A percentile compares a stretch with the other conserved stretches of the same genome.
phyloP scores from a whole-genome alignment of 2,888 invertebrate species.

The Acanthosepion lycidas region DNA sequence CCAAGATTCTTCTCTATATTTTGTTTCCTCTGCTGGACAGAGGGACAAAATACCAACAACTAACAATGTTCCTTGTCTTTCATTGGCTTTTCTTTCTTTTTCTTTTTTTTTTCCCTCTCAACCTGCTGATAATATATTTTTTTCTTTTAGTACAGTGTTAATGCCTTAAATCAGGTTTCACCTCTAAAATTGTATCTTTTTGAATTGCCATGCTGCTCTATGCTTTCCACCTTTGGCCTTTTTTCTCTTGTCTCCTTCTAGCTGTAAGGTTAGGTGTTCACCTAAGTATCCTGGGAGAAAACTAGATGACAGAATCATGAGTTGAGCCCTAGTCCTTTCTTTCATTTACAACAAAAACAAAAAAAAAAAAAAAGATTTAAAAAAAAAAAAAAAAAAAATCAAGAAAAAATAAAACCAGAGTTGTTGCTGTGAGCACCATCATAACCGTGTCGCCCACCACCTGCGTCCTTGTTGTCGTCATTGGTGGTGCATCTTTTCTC shows the following conservation, averaged over 20 bases:
- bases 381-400: background rate
- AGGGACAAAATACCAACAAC: background rate
- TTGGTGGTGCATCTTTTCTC: conserved; percentile 13
- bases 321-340: conserved; percentile 33
- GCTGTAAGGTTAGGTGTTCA: conserved; percentile 33
- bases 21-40: conserved; percentile 8
- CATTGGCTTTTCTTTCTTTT: background rate
- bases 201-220: background rate
- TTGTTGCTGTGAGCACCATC: conserved; percentile 33
- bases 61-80: conserved; percentile 33
- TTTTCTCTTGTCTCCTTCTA: background rate
- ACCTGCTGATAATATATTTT: background rate
- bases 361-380: background rate
- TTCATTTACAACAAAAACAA: background rate
- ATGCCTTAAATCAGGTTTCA: conserved; percentile 33
- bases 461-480: background rate
- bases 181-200: background rate
- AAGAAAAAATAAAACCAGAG: conserved; percentile 33
- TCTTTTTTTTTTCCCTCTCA: background rate
- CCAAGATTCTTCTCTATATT: background rate
- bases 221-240: background rate
- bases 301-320: conserved; percentile 33
- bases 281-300: conserved; percentile 2
- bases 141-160: conserved; percentile 33
- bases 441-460: conserved; percentile 33